Evolutionary conservation across 1,140 invertebrate species (phyloP), one percentile per base, ranked within the genome.

Genomic region (Anadara kagoshimensis): DNA sequence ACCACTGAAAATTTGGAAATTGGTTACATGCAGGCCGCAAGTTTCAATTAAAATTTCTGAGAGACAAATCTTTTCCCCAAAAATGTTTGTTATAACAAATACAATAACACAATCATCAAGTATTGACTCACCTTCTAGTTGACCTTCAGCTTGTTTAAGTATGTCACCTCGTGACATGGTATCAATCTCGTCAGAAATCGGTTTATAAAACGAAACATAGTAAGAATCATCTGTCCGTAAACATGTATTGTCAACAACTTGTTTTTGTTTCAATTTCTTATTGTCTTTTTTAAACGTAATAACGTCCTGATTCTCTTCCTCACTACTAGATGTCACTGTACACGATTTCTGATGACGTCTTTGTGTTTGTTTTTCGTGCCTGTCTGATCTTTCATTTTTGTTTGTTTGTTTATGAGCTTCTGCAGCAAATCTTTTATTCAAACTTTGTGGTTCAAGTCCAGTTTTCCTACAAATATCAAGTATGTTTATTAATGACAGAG

Each of bases 181-280:
- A 24, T 75, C 69, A 29, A 73, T 58, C 43, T 74, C 53, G 10
- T 69, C 70, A 47, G 58, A 36, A 44, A 57, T 58, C 0, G 74
- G 70, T 64, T 76, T 68, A 69, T 63, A 75, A 43, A 64, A 72
- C 4, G 73, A 72, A 10, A 78, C 69, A 66, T 69, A 71, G 64
- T 75, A 78, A n/a, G 57, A 44, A 24, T 78, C 69, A 58, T 69
- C 71, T 0, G 71, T 79, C 24, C 78, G 54, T 49, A 76, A 65
- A 47, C 74, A 45, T 56, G 43, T 66, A 51, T 62, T 62, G n/a
- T 73, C 69, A 11, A 49, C 54, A 76, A 45, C 43, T 45, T 76
- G 65, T 44, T 20, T 44, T 56, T 64, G 49, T 36, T 64, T 63
- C 26, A 57, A 53, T 43, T 45, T 67, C 10, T 45, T 64, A 20